Conservation (phyloP, 2,888 invertebrate genomes). For the Drosophila longiperda region DNA sequence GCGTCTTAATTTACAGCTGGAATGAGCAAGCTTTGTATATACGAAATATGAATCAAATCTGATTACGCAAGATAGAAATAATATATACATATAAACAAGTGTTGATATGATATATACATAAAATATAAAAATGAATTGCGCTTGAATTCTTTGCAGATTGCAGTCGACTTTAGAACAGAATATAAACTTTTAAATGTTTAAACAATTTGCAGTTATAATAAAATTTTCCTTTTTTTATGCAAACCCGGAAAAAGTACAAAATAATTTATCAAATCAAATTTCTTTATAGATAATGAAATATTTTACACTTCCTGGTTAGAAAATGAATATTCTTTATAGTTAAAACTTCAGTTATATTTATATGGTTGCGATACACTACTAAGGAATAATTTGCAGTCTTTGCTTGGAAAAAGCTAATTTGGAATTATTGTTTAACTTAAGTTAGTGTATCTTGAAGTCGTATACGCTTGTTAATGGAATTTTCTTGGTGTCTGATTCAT, state of each 20-base stretch:
- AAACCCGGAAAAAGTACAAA: no score
- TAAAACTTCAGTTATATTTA: not conserved
- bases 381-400: not conserved
- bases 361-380: not conserved
- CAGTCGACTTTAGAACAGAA: not conserved
- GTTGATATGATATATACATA: not conserved
- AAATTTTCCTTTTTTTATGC: no score
- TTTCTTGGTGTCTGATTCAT: constrained; percentile 68
- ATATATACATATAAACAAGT: not conserved
- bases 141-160: not conserved
- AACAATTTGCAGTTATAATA: no score
- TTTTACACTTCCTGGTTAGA: no score
- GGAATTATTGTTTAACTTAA: not conserved
- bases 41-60: not conserved
- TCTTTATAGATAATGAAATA: no score
- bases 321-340: no score
- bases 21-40: not conserved
- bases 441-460: constrained; percentile 14
- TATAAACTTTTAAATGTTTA: no score
- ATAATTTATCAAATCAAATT: no score
- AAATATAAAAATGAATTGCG: not conserved
- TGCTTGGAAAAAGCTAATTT: not conserved
- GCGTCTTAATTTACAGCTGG: not conserved
- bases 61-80: not conserved
- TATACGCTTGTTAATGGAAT: not conserved